Evolutionary conservation across 2,888 invertebrate species (phyloP).

Genomic region (Pterostichus niger): DNA sequence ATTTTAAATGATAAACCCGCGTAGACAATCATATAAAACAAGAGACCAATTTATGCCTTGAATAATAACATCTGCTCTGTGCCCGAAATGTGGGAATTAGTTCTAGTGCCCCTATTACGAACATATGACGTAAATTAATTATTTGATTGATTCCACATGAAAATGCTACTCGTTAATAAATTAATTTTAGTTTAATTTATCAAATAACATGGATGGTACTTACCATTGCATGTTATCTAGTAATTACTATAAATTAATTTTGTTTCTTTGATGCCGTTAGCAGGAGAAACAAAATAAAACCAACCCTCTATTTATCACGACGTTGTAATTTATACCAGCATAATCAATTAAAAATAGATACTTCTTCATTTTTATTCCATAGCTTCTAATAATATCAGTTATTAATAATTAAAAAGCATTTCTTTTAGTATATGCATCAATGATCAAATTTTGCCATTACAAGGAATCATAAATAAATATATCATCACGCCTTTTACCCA

Average conservation of each 20-base stretch:
- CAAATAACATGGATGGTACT: not conserved
- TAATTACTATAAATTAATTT: slow-evolving; percentile 15
- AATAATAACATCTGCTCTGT: not conserved
- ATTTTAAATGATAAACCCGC: not conserved
- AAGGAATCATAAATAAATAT: too few relatives aligned
- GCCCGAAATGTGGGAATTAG: not conserved
- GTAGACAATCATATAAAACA: not conserved
- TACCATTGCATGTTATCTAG: not conserved
- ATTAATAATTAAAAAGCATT: too few relatives aligned
- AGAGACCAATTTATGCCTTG: not conserved
- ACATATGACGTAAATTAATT: not conserved
- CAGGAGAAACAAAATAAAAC: not conserved
- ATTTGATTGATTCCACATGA: not conserved
- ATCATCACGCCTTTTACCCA: too few relatives aligned
- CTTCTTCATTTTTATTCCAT: too few relatives aligned
- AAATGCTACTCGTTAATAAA: not conserved
- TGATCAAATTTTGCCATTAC: too few relatives aligned
- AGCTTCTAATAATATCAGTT: too few relatives aligned
- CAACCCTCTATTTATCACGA: not conserved
- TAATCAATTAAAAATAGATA: too few relatives aligned
- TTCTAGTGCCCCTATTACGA: slow-evolving; percentile 8
- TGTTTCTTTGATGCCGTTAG: not conserved
- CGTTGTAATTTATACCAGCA: too few relatives aligned
- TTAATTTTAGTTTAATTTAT: not conserved
- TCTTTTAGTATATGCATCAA: too few relatives aligned